Percentiles rank a stretch among this genome's conserved stretches.
phyloP scores from a whole-genome alignment of 2,113 vertebrate species.

The Phalacrocorax carbo region DNA sequence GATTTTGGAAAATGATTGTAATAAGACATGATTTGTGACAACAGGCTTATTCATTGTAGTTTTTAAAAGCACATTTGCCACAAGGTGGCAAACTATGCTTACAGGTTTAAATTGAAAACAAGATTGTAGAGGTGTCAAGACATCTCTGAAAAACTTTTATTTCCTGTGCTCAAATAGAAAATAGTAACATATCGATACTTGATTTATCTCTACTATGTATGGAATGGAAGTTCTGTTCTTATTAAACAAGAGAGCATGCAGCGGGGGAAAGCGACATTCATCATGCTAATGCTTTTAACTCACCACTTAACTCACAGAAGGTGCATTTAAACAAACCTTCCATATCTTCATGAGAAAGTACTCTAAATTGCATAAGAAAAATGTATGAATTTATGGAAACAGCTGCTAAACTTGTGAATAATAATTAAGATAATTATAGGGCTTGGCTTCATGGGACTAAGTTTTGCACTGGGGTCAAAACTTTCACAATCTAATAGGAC shows the following conservation, averaged over 20 bases:
- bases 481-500: background rate
- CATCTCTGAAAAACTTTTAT: background rate
- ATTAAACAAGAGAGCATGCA: background rate
- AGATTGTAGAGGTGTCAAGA: background rate
- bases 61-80: conserved; percentile 25
- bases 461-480: background rate
- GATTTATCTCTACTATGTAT: background rate
- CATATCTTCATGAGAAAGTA: background rate
- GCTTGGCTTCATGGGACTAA: background rate
- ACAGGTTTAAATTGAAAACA: background rate
- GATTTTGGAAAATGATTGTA: background rate
- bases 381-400: background rate
- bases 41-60: background rate
- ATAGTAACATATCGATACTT: background rate
- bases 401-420: background rate
- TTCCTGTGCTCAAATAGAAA: background rate
- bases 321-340: background rate
- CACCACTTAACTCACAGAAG: background rate
- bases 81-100: conserved; percentile 76
- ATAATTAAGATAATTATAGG: background rate
- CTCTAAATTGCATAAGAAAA: background rate
- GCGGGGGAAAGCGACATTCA: background rate
- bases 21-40: background rate
- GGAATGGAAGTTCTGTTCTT: background rate
- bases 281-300: background rate